Percentiles rank a stretch among this genome's conserved stretches.
Evolutionary conservation across 1,140 invertebrate species (phyloP).

Genomic region (Pogonomyrmex barbatus): DNA sequence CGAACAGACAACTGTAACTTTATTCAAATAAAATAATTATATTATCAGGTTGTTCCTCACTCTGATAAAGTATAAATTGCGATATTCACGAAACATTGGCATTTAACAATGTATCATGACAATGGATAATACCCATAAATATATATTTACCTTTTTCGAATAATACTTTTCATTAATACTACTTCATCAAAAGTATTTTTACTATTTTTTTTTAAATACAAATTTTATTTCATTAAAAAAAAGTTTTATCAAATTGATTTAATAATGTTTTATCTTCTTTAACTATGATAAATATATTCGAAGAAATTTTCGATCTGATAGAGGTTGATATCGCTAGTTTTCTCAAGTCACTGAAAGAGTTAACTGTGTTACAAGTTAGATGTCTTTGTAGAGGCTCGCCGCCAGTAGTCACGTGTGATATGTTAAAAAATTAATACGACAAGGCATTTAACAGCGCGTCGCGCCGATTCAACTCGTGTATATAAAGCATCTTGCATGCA

Average conservation of each 20-base stretch:
- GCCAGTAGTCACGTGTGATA: neutral
- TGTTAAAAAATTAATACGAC: slow-evolving; percentile 39
- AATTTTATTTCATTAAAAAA: too few relatives aligned
- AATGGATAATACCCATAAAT: too few relatives aligned
- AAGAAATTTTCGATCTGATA: neutral
- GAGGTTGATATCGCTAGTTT: neutral
- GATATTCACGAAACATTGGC: too few relatives aligned
- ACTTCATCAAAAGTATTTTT: neutral
- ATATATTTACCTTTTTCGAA: too few relatives aligned
- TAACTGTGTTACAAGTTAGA: neutral
- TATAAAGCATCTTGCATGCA: neutral
- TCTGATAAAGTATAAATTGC: too few relatives aligned
- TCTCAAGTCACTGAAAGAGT: neutral
- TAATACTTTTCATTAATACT: neutral
- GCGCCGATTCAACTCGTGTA: neutral
- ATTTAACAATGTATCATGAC: too few relatives aligned
- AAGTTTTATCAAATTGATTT: neutral
- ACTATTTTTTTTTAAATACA: neutral
- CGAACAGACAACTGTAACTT: neutral
- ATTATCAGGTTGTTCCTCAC: too few relatives aligned
- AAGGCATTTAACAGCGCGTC: slow-evolving; percentile 12
- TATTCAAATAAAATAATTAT: neutral
- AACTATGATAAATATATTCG: neutral
- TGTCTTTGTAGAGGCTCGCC: slow-evolving; percentile 4
- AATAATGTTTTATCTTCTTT: neutral